These are phyloP conservation scores for Trochalopteron elliotii DNA, from an alignment of 2,113 vertebrate genomes.

Conservation along the genomic window DNA sequence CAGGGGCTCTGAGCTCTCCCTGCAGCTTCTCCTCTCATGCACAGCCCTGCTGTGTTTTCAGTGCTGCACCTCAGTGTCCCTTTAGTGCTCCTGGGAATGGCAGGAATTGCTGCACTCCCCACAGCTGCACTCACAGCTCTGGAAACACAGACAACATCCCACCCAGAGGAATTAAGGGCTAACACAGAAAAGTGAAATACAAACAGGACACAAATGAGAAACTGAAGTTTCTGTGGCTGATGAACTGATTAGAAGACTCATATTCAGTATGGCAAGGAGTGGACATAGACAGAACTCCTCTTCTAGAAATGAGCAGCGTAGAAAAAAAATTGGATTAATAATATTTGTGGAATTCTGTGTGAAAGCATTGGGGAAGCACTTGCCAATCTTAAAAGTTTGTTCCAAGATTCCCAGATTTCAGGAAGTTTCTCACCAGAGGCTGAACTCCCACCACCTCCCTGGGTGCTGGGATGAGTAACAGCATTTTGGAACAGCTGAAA, in stretches of 20 bases:
- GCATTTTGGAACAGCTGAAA: rapidly evolving
- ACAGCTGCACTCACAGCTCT: background rate
- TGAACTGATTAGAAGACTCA: background rate
- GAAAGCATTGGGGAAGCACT: background rate
- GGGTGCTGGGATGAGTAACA: background rate
- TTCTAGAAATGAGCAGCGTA: background rate
- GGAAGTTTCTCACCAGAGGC: background rate
- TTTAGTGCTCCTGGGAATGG: background rate
- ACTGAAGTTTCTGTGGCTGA: background rate
- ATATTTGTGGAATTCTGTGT: background rate
- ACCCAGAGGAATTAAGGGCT: background rate
- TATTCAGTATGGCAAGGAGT: background rate
- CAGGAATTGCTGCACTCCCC: background rate
- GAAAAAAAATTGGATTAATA: background rate
- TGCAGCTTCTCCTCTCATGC: background rate
- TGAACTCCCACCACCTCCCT: background rate
- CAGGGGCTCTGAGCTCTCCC: background rate
- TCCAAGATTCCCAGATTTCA: background rate
- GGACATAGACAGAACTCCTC: rapidly evolving
- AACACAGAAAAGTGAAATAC: background rate
- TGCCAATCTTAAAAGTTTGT: rapidly evolving
- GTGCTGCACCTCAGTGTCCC: background rate
- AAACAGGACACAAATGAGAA: background rate
- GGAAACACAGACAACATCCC: background rate
- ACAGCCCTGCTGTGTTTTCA: background rate